Base-by-base conservation (phyloP, 2,888 invertebrate genomes). In the Drosophila niveifrons region DNA sequence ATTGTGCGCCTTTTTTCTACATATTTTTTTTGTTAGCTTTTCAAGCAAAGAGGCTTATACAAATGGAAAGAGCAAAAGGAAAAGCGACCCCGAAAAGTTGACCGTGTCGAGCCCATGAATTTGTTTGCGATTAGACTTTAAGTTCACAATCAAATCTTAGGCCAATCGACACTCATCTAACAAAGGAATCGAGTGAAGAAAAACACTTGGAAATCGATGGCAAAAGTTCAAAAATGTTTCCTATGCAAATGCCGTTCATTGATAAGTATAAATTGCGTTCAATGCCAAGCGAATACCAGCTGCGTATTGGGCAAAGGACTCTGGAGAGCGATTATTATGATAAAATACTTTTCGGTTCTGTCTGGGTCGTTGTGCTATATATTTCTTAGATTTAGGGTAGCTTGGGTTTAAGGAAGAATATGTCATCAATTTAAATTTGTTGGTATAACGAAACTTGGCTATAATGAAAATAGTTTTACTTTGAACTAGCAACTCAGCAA, bases 251-350 rank as follows among this genome's bases (percentile, higher is more conserved):
- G 48, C 18, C 36, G 36, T 17, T 50, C 47, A 72, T 65, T 62
- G 73, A 81, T 68, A 81, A 58, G 59, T 58, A 64, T 78, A 66
- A 63, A 77, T 78, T 80, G 72, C 61, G 67, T 58, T 53, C 72
- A 59, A 63, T 63, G 34, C 56, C n/a, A 72, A 34, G 46, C 64
- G 28, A 72, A 9, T 59, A 64, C 80, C 84, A 87, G 87, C 80
- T 83, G 89, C 46, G 70, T 52, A 51, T 48, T 4, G 66, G 59
- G 53, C 50, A 48, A 67, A 65, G 56, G 65, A 79, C 83, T 82
- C 88, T 46, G 58, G 90, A 89, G 84, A 79, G 72, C 90, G 88
- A 90, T 90, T 88, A 89, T 89, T 89, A 88, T 88, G 87, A 90
- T 87, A 90, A 87, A 87, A 90, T 90, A 76, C 89, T 66, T 78